Conservation (phyloP, 2,888 invertebrate species). For the Dryobotodes eremita region DNA sequence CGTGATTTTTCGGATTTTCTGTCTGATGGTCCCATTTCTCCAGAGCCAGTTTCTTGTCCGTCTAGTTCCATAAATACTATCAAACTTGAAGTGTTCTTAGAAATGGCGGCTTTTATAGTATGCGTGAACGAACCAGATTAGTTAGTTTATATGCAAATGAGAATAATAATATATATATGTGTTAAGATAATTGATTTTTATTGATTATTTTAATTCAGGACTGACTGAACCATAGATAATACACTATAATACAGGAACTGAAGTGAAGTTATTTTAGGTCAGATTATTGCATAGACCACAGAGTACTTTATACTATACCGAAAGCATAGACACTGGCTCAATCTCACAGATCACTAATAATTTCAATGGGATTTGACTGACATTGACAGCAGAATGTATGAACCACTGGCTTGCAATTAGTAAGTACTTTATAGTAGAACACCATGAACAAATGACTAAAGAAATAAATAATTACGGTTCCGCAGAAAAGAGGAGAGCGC, state of each 20-base stretch:
- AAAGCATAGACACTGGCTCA: too few species aligned
- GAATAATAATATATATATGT: not conserved
- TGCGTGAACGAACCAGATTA: conserved; percentile 2
- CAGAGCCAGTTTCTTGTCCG: conserved; percentile 58
- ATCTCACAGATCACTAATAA: too few species aligned
- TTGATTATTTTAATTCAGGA: conserved; percentile 55
- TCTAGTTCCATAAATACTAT: conserved; percentile 70
- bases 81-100: conserved; percentile 2
- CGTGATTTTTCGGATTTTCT: conserved; percentile 83
- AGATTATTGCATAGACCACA: too few species aligned
- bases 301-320: too few species aligned
- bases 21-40: conserved; percentile 78
- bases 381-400: not conserved
- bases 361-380: too few species aligned
- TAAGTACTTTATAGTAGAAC: not conserved
- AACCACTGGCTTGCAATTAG: not conserved
- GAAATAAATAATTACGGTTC: not conserved
- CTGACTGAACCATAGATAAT: too few species aligned
- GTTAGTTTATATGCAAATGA: conserved; percentile 40
- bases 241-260: conserved; percentile 16
- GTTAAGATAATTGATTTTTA: conserved; percentile 38
- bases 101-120: conserved; percentile 27
- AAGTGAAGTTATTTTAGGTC: too few species aligned
- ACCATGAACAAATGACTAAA: not conserved
- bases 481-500: not conserved